These are phyloP conservation scores for Conchocele bisecta DNA, from an alignment of 2,888 invertebrate genomes.

Conservation along the genomic window DNA sequence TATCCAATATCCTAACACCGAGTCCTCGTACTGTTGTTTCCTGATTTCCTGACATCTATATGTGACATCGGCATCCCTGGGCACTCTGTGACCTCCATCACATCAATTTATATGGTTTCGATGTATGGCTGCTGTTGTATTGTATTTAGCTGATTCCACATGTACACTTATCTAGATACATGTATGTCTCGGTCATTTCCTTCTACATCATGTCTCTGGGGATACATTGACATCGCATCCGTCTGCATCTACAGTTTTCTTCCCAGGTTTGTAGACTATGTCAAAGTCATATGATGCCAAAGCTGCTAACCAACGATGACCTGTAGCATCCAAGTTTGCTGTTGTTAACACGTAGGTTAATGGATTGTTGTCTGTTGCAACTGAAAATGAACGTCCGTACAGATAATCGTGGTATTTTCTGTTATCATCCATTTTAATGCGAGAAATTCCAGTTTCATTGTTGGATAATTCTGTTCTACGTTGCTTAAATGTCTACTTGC, in stretches of 20 bases:
- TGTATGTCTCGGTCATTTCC: no score
- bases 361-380: background rate
- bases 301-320: background rate
- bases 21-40: no score
- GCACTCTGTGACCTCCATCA: no score
- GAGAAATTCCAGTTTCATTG: background rate
- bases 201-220: no score
- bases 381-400: background rate
- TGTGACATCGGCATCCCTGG: no score
- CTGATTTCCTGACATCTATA: no score
- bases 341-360: background rate
- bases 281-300: background rate
- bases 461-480: background rate
- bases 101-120: no score
- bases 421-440: background rate
- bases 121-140: no score
- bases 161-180: no score
- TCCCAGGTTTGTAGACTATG: background rate
- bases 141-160: no score
- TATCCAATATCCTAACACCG: no score
- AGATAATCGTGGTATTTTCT: background rate
- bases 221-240: no score
- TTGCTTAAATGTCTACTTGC: background rate
- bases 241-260: background rate
- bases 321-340: background rate